Conservation (phyloP, 2,113 vertebrate species). For the Labeo catla region DNA sequence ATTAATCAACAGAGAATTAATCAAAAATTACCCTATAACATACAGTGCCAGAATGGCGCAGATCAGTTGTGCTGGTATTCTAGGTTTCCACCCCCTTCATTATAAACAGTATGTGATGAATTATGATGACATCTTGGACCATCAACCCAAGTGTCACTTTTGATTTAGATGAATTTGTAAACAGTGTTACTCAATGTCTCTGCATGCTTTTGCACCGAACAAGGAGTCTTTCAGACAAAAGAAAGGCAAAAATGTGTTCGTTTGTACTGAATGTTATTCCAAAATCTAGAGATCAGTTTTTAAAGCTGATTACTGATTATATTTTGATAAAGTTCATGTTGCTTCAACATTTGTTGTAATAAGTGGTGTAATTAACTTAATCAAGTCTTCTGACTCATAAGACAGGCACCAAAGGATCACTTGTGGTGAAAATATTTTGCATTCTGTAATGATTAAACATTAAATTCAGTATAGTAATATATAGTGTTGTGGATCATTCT, state of each 20-base stretch:
- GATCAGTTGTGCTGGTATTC: background rate
- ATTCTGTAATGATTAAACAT: background rate
- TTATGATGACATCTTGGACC: background rate
- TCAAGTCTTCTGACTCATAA: too few relatives aligned
- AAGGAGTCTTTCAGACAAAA: background rate
- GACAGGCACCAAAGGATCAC: background rate
- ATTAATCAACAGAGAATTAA: background rate
- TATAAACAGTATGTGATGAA: conserved; percentile 25
- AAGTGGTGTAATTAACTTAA: background rate
- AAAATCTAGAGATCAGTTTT: background rate
- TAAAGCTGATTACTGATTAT: background rate
- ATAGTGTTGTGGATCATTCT: background rate
- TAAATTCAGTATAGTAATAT: background rate
- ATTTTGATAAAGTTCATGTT: background rate
- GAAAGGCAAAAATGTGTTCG: background rate
- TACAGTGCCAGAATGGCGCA: background rate
- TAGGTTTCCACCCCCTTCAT: background rate
- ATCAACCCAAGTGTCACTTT: background rate
- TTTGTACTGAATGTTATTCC: background rate
- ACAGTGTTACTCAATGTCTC: background rate
- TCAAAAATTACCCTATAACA: background rate
- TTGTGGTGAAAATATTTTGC: background rate
- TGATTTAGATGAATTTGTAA: conserved; percentile 14
- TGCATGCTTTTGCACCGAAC: background rate
- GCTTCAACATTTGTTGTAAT: background rate